Base-by-base conservation (phyloP, 1,140 invertebrate species). In the Magallana ariakensis region DNA sequence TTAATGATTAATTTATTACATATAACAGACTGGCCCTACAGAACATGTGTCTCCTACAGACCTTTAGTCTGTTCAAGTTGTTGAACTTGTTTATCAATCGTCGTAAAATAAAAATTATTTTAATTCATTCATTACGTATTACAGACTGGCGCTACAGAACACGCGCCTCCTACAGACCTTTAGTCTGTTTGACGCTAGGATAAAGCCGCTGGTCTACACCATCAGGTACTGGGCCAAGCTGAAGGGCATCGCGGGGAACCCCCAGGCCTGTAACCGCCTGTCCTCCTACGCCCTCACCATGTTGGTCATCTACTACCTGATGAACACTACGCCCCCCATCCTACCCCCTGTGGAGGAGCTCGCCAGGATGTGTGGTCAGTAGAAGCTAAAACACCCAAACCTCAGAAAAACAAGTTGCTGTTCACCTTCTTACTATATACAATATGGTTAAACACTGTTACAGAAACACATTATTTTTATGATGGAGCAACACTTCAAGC, bases 221-320 rank as follows among this genome's bases (percentile, higher is more conserved):
- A 85, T 94, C 5, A 87, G 93, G 8, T 91, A 92, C 85, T 94
- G 93, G 93, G 92, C 91, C 55, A 91, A 90, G 81, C 15, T 88
- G 10, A 89, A 90, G 84, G 88, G 90, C 19, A 22, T 93, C 5
- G 88, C 92, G 0, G 91, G 92, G 6, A 89, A 91, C 83, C 66
- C 80, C 9, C 88, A 86, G 26, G 83, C 87, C 7, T 90, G 89
- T 1, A 85, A 89, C 5, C 86, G 87, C 10, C 85, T 94, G 60
- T 90, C 91, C 2, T 93, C 91, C 87, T 94, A 94, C 75, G 90
- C 92, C 15, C 86, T 94, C 26, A 92, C 91, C 4, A 85, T 92
- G 58, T 83, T 93, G 66, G 90, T 92, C 9, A 58, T 92, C 0
- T 93, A 90, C 56, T 92, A 90, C 75, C 86, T 94, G 54, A 89